Conservation (phyloP, 2,113 vertebrate species). For the Dipodomys merriami region DNA sequence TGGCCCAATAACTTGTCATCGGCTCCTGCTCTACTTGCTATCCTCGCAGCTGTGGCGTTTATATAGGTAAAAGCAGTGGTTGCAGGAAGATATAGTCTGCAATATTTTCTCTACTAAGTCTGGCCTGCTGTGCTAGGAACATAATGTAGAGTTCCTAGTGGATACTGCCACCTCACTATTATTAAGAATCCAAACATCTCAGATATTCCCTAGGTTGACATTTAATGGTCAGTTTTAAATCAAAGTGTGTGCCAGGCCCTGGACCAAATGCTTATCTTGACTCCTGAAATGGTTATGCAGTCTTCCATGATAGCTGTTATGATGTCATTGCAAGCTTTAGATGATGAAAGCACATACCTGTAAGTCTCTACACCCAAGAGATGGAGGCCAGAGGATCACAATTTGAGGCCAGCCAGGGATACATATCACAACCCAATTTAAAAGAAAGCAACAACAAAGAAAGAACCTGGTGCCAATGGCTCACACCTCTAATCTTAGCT, state of each 20-base stretch:
- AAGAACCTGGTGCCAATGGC: too few relatives aligned
- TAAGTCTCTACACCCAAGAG: not conserved
- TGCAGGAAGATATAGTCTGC: not conserved
- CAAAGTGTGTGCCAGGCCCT: not conserved
- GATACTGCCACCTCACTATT: not conserved
- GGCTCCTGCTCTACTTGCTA: not conserved
- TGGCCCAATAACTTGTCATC: constrained; percentile 60
- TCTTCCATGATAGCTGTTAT: not conserved
- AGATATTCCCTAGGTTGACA: too few relatives aligned
- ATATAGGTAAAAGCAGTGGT: not conserved
- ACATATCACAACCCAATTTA: not conserved
- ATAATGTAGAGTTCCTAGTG: not conserved
- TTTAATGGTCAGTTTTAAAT: too few relatives aligned
- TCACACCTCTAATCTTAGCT: too few relatives aligned
- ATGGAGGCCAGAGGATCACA: not conserved
- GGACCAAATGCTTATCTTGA: not conserved
- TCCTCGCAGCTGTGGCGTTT: not conserved
- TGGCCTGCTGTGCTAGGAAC: not conserved
- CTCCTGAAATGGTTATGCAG: not conserved
- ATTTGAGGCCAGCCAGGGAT: not conserved
- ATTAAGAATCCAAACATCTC: too few relatives aligned
- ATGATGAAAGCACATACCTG: not conserved
- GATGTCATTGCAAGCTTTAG: not conserved
- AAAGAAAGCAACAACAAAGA: too few relatives aligned
- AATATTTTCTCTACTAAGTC: fast-evolving